phyloP scores from a whole-genome alignment of 2,888 invertebrate genomes.

The Micropterix aruncella region DNA sequence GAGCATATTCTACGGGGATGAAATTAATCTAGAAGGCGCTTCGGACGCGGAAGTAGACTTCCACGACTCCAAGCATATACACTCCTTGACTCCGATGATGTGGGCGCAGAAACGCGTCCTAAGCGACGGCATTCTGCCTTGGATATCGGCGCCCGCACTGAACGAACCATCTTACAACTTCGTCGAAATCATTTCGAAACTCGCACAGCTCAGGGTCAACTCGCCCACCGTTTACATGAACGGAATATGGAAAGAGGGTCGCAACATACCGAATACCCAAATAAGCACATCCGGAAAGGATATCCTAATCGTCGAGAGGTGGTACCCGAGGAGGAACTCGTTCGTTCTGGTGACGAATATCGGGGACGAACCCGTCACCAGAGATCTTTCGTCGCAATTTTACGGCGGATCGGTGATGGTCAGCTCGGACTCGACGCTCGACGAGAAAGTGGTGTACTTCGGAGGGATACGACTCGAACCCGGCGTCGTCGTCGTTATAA shows the following conservation, averaged over 20 bases:
- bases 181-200: conserved; percentile 38
- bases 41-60: conserved; percentile 41
- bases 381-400: conserved; percentile 61
- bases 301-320: conserved; percentile 58
- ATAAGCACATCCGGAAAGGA: conserved; percentile 49
- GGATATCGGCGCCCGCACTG: conserved; percentile 44
- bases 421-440: conserved; percentile 24
- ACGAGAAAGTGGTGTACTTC: conserved; percentile 29
- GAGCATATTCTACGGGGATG: conserved; percentile 84
- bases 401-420: conserved; percentile 51
- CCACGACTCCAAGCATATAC: conserved; percentile 43
- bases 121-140: conserved; percentile 38
- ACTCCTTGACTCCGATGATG: conserved; percentile 57
- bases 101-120: conserved; percentile 40
- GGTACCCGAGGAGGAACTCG: conserved; percentile 65
- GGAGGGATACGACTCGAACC: conserved; percentile 27
- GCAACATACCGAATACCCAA: conserved; percentile 48
- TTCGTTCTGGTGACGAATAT: conserved; percentile 66
- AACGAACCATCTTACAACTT: conserved; percentile 34
- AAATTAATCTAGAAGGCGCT: conserved; percentile 57
- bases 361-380: conserved; percentile 40
- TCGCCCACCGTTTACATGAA: conserved; percentile 64
- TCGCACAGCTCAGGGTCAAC: conserved; percentile 42
- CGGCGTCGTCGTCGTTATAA: conserved; percentile 29
- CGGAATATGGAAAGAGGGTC: conserved; percentile 50